Evolutionary conservation across 30 jellyfish, hydroid and myxozoan species (phyloP).

Genomic region (Cassiopea andromeda): DNA sequence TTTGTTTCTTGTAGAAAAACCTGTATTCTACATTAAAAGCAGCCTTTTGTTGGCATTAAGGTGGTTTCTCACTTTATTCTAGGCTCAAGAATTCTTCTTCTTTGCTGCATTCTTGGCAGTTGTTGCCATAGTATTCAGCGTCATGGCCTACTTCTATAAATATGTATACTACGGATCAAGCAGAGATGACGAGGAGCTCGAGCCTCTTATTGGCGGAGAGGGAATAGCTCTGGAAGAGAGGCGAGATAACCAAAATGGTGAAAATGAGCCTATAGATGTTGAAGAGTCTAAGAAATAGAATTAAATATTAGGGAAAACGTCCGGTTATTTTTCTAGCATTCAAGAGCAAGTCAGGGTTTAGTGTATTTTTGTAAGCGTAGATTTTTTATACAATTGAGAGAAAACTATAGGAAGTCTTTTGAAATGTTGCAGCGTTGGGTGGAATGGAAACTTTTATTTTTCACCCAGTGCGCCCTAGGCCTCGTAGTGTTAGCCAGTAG

Average conservation of each 20-base stretch:
- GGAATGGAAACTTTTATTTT: too few species aligned
- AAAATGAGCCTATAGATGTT: neutral
- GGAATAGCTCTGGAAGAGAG: slow-evolving; percentile 21
- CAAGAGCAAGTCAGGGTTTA: neutral
- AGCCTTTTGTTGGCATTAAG: neutral
- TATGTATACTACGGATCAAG: slow-evolving; percentile 95
- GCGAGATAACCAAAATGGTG: slow-evolving; percentile 34
- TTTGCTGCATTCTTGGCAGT: slow-evolving; percentile 94
- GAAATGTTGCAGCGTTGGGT: too few species aligned
- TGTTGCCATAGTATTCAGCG: slow-evolving; percentile 84
- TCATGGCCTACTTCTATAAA: slow-evolving; percentile 95
- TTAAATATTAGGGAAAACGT: neutral
- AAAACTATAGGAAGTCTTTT: too few species aligned
- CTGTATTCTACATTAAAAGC: too few species aligned
- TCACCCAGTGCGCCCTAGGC: too few species aligned
- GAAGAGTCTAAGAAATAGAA: neutral
- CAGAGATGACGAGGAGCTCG: slow-evolving; percentile 60
- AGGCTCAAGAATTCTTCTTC: slow-evolving; percentile 98
- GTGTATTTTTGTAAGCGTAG: neutral
- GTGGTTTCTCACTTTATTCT: neutral
- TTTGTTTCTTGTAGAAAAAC: too few species aligned
- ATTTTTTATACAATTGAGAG: neutral
- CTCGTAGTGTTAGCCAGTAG: too few species aligned
- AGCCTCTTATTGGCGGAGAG: slow-evolving; percentile 14
- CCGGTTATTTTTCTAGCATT: neutral